Percentiles rank a stretch among this genome's conserved stretches.
These are phyloP conservation scores for Podabrus alpinus DNA, from an alignment of 2,888 invertebrate species.

Conservation along the genomic window DNA sequence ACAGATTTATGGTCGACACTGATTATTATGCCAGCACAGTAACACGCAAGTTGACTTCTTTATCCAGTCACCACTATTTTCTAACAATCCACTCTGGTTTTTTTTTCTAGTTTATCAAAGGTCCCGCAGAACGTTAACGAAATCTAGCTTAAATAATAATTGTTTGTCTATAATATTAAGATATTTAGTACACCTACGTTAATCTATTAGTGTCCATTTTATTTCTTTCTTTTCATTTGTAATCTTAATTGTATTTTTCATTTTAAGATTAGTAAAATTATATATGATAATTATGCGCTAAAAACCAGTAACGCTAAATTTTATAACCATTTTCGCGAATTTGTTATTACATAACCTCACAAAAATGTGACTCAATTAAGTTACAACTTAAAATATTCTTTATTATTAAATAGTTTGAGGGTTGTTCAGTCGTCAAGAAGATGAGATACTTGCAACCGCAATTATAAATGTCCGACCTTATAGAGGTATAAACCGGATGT, in stretches of 20 bases:
- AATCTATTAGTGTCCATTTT: background rate
- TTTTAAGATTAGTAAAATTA: background rate
- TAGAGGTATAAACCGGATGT: background rate
- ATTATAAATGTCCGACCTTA: background rate
- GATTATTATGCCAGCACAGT: conserved; percentile 44
- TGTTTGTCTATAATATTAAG: conserved; percentile 5
- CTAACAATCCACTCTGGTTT: conserved; percentile 18
- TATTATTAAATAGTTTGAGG: background rate
- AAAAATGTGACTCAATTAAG: background rate
- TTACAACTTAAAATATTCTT: background rate
- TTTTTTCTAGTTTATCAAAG: conserved; percentile 17
- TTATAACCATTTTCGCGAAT: background rate
- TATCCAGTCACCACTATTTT: conserved; percentile 29
- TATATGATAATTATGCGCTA: background rate
- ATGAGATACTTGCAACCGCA: background rate
- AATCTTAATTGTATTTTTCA: background rate
- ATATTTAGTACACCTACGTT: background rate
- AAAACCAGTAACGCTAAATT: background rate
- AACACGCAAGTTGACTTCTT: conserved; percentile 34
- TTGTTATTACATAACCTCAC: background rate
- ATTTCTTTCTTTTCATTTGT: background rate
- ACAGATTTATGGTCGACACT: conserved; percentile 51
- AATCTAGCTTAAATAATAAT: conserved; percentile 12
- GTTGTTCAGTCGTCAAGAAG: background rate
- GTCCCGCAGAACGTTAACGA: conserved; percentile 17